Percentiles rank a stretch among this genome's conserved stretches.
Conservation (phyloP, 2,888 invertebrate species). For the Hydraecia micacea region DNA sequence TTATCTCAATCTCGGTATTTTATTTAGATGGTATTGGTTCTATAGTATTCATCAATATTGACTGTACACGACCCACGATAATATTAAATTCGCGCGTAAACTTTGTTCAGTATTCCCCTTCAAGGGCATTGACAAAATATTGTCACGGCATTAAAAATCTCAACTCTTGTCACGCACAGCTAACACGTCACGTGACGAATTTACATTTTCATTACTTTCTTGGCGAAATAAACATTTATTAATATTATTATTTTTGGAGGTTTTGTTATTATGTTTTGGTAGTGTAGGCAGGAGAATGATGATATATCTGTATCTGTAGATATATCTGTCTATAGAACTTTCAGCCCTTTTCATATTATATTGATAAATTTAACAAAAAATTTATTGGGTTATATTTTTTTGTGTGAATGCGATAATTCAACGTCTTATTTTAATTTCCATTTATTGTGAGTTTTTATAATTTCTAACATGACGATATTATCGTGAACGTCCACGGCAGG, state of each 20-base stretch:
- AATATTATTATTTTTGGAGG: slow-evolving; percentile 18
- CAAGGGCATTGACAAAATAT: slow-evolving; percentile 39
- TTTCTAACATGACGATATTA: too few relatives aligned
- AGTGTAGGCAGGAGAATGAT: background rate
- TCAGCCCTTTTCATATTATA: background rate
- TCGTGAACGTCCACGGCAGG: background rate
- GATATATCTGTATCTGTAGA: too few relatives aligned
- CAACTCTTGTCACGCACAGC: slow-evolving; percentile 62
- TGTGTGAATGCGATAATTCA: background rate
- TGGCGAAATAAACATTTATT: slow-evolving; percentile 64
- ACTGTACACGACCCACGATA: background rate
- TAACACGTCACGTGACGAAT: slow-evolving; percentile 65
- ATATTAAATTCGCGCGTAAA: slow-evolving; percentile 10
- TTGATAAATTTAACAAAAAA: too few relatives aligned
- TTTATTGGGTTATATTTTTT: background rate
- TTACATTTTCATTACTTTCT: slow-evolving; percentile 72
- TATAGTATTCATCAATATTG: slow-evolving; percentile 12
- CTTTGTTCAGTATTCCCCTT: slow-evolving; percentile 33
- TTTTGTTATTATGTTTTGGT: background rate
- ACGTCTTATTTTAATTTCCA: background rate
- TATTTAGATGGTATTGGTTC: background rate
- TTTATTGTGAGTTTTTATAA: too few relatives aligned
- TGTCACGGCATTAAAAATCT: slow-evolving; percentile 48
- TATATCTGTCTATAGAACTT: background rate
- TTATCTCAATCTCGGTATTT: background rate